phyloP scores from a whole-genome alignment of 2,113 vertebrate species.

The Melanerpes aurifrons region DNA sequence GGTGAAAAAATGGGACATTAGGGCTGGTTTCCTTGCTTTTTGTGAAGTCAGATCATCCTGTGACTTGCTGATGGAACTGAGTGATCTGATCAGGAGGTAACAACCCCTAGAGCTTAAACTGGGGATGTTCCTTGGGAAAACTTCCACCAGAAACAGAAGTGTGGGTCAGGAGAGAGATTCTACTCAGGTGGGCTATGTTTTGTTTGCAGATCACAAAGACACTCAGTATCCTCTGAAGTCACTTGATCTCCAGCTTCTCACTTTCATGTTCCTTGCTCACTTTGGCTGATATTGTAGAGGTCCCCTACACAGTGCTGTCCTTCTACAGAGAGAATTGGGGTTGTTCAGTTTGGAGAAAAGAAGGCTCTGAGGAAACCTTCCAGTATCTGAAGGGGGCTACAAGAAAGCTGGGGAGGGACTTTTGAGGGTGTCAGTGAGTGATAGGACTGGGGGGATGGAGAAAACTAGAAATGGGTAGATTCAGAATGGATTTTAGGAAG shows the following conservation, averaged over 20 bases:
- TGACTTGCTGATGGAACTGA: not conserved
- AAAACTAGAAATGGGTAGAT: no score
- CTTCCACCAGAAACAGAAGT: not conserved
- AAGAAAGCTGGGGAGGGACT: no score
- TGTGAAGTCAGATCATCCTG: not conserved
- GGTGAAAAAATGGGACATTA: not conserved
- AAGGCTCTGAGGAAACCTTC: no score
- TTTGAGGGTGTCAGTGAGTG: no score
- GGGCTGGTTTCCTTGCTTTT: not conserved
- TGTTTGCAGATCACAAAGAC: not conserved
- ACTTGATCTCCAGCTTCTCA: not conserved
- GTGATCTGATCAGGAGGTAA: not conserved
- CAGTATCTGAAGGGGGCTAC: no score
- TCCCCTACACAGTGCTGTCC: no score
- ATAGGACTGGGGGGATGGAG: no score
- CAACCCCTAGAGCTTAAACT: not conserved
- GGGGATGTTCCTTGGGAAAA: not conserved
- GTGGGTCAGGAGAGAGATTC: not conserved
- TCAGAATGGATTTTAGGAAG: no score
- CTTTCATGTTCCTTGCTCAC: not conserved
- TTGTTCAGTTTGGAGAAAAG: no score
- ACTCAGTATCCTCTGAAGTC: not conserved
- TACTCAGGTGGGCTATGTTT: not conserved
- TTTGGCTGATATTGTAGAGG: not conserved
- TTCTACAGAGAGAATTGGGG: no score